Base-by-base conservation (phyloP, 2,113 vertebrate species). In the Rana temporaria region DNA sequence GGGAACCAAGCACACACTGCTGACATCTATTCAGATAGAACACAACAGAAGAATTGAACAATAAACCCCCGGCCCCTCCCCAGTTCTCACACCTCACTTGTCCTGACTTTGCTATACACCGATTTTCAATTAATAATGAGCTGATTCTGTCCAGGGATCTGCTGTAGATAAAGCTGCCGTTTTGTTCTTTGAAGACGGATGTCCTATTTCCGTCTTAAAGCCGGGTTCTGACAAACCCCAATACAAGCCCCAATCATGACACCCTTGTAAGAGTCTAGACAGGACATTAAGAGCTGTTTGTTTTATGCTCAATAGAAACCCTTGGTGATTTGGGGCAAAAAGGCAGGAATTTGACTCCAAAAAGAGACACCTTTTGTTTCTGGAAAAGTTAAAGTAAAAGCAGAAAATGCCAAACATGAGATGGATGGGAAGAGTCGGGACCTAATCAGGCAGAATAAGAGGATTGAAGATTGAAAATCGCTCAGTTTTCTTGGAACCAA, bases 191-290 rank as follows among this genome's bases (percentile, higher is more conserved):
- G 16, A 76, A 68, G 81, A 83, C 81, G 71, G 71, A 83, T 76
- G 81, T 67, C 71, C 71, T 60, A 60, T 59, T 83, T 83, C 81
- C 72, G 71, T 74, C 63, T 60, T 20, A 60, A 32, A n/a, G 62
- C 55, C 72, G 65, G 64, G 64, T 83, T 83, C 26, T 83, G 81
- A 83, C 72, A 68, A 68, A 60, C 81, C 63, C 30, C 62, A 30
- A 75, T 56, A 75, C 63, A 66, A 82, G 71, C 69, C 68, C 79
- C 59, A 66, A 52, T 75, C 63, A 57, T 75, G 80, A 82, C 69
- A 82, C 60, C 24, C 72, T 67, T 83, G 81, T 83, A 76, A 66
- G 81, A 68, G 81, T 83, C 81, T 76, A 83, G 81, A 83, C 81
- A 68, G 52, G 20, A 83, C 72, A 83, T 76, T 82, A 76, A 60